Percentiles rank a stretch among this genome's conserved stretches.
Conservation (phyloP, 2,888 invertebrate species). For the Caenorhabditis sp. region DNA sequence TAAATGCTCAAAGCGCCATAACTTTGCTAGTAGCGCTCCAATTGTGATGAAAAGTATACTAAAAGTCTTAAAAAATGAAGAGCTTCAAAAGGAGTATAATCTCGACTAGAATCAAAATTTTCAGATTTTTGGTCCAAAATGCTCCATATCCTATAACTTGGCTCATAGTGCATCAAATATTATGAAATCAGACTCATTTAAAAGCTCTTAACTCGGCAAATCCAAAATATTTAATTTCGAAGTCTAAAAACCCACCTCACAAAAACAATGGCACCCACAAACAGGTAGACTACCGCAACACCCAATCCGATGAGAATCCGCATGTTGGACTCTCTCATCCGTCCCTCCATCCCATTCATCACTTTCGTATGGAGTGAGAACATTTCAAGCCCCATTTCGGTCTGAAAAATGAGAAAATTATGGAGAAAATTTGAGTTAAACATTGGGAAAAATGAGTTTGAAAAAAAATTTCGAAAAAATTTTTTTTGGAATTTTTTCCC, state of each 20-base stretch:
- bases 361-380: conserved; percentile 74
- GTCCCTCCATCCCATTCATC: conserved; percentile 65
- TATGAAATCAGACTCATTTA: conserved; percentile 3
- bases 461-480: not conserved
- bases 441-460: not conserved
- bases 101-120: not conserved
- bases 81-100: not conserved
- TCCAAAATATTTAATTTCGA: not conserved
- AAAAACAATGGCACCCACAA: conserved; percentile 90
- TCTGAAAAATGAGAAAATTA: no score
- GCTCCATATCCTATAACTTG: no score
- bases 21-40: no score
- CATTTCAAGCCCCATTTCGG: conserved; percentile 78
- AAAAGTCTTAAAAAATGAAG: no score
- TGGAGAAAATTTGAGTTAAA: not conserved
- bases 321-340: conserved; percentile 74
- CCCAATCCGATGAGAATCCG: conserved; percentile 75
- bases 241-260: conserved; percentile 53
- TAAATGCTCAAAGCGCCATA: no score
- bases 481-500: no score
- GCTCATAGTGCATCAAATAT: no score
- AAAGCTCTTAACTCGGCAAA: not conserved
- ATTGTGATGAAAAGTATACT: no score
- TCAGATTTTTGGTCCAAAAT: no score
- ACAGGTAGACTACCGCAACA: conserved; percentile 85